These are phyloP conservation scores for Drosophila emarginata DNA, from an alignment of 2,888 invertebrate species.

Conservation along the genomic window DNA sequence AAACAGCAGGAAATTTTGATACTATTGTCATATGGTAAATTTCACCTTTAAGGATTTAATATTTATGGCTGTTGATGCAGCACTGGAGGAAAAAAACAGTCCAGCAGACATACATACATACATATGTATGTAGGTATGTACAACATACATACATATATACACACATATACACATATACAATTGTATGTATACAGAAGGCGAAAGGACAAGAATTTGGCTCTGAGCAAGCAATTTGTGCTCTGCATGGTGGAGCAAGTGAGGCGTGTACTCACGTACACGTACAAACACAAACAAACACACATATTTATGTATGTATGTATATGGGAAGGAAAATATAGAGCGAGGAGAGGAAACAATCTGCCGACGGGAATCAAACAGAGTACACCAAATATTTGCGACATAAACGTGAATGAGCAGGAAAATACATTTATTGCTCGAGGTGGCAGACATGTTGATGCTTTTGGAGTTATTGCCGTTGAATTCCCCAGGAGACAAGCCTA, in stretches of 20 bases:
- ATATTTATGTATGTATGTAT: too few species aligned
- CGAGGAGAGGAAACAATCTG: not conserved
- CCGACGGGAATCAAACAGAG: not conserved
- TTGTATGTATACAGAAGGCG: not conserved
- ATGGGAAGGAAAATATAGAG: too few species aligned
- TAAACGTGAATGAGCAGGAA: conserved; percentile 5
- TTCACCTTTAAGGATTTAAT: not conserved
- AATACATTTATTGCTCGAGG: conserved; percentile 18
- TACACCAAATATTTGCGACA: conserved; percentile 13
- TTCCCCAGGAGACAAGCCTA: conserved; percentile 7
- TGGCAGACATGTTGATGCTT: conserved; percentile 12
- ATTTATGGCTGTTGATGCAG: not conserved
- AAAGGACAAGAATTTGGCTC: not conserved
- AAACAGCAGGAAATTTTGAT: not conserved
- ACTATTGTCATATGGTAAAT: not conserved
- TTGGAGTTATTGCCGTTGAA: conserved; percentile 2
- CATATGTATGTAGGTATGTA: not conserved
- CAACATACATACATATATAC: not conserved
- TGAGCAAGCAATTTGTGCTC: conserved; percentile 4
- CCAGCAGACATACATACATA: not conserved
- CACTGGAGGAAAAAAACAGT: not conserved
- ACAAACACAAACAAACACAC: too few species aligned
- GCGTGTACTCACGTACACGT: not conserved
- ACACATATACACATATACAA: not conserved
- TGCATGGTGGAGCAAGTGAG: not conserved